These are phyloP conservation scores for Rhinichthys klamathensis DNA, from an alignment of 2,113 vertebrate genomes.

Conservation along the genomic window DNA sequence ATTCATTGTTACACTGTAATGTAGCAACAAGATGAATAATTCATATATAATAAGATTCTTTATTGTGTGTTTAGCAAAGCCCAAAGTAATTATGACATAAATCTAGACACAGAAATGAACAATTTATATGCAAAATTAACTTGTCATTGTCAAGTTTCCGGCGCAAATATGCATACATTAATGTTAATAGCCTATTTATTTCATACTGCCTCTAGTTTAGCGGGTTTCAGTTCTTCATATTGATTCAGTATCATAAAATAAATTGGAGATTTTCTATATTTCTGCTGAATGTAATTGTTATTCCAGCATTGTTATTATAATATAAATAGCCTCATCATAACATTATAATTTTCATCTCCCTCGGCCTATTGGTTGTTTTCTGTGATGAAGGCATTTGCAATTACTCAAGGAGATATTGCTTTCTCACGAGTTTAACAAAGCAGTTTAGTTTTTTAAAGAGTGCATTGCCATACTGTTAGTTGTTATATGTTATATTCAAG, in stretches of 20 bases:
- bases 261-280: conserved; percentile 20
- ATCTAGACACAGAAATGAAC: conserved; percentile 1
- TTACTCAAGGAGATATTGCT: background rate
- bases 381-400: background rate
- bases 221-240: background rate
- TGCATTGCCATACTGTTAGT: background rate
- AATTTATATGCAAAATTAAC: conserved; percentile 35
- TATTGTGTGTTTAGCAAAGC: conserved; percentile 30
- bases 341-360: background rate
- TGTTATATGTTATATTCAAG: background rate
- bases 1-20: background rate
- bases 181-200: conserved; percentile 68
- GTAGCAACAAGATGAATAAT: conserved; percentile 24
- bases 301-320: background rate
- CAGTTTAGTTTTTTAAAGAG: background rate
- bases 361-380: no score
- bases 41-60: background rate
- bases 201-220: conserved; percentile 23
- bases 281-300: conserved; percentile 17
- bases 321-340: conserved; percentile 4
- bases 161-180: conserved; percentile 61
- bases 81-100: conserved; percentile 30
- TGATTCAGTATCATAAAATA: conserved; percentile 4
- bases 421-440: background rate
- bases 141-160: conserved; percentile 48